Percentiles rank a stretch among this genome's conserved stretches.
phyloP scores from a whole-genome alignment of 2,113 vertebrate genomes.

The Pycnonotus jocosus region DNA sequence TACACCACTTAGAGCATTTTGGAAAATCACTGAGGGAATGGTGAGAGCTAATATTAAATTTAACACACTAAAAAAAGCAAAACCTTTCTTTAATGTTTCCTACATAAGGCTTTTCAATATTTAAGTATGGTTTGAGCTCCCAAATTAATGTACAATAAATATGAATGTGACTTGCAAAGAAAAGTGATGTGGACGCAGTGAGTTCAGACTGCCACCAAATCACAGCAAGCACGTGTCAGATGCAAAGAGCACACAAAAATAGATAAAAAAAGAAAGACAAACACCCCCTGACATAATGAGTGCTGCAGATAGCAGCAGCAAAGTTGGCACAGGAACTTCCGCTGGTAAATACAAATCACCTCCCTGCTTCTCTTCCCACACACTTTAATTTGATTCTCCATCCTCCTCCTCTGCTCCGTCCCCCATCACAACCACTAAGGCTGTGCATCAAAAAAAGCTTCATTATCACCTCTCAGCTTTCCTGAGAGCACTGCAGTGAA shows the following conservation, averaged over 20 bases:
- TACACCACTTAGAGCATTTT: neutral
- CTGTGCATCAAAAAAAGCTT: neutral
- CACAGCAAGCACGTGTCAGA: rapidly evolving
- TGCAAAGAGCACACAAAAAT: neutral
- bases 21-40: neutral
- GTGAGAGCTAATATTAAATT: neutral
- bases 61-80: neutral
- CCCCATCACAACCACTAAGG: neutral
- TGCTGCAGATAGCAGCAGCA: neutral
- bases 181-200: rapidly evolving
- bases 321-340: neutral
- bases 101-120: neutral
- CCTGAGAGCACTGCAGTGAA: neutral
- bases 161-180: neutral
- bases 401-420: neutral
- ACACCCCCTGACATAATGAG: neutral
- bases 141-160: neutral
- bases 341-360: neutral
- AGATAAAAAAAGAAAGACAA: neutral
- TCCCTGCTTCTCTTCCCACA: neutral
- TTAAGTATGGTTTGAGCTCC: neutral
- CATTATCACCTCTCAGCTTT: neutral
- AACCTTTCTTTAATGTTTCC: neutral
- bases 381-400: neutral
- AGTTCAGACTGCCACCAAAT: neutral